Conservation (phyloP, 2,888 invertebrate species). For the Lysandra coridon region DNA sequence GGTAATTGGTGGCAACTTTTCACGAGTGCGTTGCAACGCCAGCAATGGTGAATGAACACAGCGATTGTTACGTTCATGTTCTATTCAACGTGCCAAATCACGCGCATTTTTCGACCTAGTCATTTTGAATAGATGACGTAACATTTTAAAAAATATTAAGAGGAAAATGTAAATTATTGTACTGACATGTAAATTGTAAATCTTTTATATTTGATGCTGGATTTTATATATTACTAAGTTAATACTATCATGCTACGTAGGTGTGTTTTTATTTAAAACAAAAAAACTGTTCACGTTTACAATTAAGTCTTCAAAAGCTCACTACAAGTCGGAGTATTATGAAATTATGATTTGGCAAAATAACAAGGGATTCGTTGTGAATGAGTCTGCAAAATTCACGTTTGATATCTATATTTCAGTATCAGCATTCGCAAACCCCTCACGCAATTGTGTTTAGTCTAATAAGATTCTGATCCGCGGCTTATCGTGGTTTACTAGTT, state of each 20-base stretch:
- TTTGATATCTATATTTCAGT: slow-evolving; percentile 13
- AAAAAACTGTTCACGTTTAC: too few relatives aligned
- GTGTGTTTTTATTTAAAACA: too few relatives aligned
- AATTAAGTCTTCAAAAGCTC: too few relatives aligned
- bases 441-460: slow-evolving; percentile 3
- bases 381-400: background rate
- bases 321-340: background rate
- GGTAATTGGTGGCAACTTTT: slow-evolving; percentile 75
- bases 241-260: too few relatives aligned
- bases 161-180: background rate
- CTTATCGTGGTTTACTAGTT: slow-evolving; percentile 19
- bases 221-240: background rate
- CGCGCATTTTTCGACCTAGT: slow-evolving; percentile 13
- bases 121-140: background rate
- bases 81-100: slow-evolving; percentile 43
- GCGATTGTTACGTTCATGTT: slow-evolving; percentile 49
- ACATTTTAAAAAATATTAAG: background rate
- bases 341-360: background rate
- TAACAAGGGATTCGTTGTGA: background rate
- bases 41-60: slow-evolving; percentile 50
- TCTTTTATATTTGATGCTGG: background rate
- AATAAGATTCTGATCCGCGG: slow-evolving; percentile 23
- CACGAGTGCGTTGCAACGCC: slow-evolving; percentile 52
- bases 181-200: background rate
- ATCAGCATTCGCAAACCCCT: slow-evolving; percentile 12